Evolutionary conservation across 2,113 vertebrate species (phyloP), one percentile per base, ranked within the genome.

Genomic region (Lanius ludovicianus): DNA sequence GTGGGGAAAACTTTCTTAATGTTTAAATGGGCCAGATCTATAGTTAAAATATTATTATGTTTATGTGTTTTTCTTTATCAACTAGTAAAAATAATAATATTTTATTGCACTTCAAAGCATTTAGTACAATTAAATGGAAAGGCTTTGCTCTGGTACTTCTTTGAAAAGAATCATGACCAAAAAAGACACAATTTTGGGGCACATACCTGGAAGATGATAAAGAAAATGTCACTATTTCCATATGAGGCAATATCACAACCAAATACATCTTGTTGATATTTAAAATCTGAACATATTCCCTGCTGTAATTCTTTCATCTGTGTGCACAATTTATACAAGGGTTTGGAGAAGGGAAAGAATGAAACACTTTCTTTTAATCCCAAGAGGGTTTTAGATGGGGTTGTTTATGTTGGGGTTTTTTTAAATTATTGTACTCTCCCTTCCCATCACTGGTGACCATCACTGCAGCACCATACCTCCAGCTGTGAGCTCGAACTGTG

Each of bases 121-220:
- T 98, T 98, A 97, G 77, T 97, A 95, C 91, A 98, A 97, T 97
- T 97, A 98, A 97, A 98, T 97, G 93, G 96, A 97, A 96, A 96
- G 39, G 71, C 93, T 98, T 96, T 96, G 92, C 91, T 97, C 84
- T 94, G 79, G 82, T 97, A 95, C 91, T 95, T 96, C 89, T 97
- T 95, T 96, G 93, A 95, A 97, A 98, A 98, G 87, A 97, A 95
- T 96, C 90, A 95, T 91, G 71, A 95, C 67, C 86, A 96, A 93
- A 96, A 96, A 95, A 82, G 65, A 83, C 39, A 95, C 31, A 95
- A 44, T 95, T 97, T 90, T 93, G 93, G 71, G 63, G 95, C 89
- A 69, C 70, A 63, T 78, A 96, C 78, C 55, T 84, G 68, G 80
- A 91, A 96, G 62, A 84, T 20, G 27, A 95, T 52, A 94, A 63